A percentile compares a stretch with the other conserved stretches of the same genome.
Evolutionary conservation across 2,797 vertebrate genomes (phyloP).

Genomic region (Hippoglossus hippoglossus): DNA sequence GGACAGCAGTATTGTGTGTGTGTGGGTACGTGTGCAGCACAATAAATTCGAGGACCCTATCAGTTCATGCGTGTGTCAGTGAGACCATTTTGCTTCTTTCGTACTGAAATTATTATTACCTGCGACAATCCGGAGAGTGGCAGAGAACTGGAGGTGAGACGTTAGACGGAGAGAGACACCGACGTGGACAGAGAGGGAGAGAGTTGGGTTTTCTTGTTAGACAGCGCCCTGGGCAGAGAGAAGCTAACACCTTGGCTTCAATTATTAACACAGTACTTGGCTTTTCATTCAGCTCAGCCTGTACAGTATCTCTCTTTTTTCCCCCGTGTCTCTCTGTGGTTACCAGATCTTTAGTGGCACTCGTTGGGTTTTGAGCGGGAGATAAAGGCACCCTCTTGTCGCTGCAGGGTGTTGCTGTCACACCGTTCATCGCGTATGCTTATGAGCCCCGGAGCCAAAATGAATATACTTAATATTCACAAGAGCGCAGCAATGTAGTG

Average conservation of each 20-base stretch:
- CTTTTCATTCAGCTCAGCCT: constrained; percentile 55
- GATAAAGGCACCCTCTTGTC: constrained; percentile 29
- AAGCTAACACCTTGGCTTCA: constrained; percentile 65
- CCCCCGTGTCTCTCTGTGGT: constrained; percentile 9
- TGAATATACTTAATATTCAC: constrained; percentile 29
- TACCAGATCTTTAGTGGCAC: constrained; percentile 21
- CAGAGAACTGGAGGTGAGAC: not conserved
- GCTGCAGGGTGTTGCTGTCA: constrained; percentile 29
- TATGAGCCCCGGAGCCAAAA: constrained; percentile 23
- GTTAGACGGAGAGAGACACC: constrained; percentile 8
- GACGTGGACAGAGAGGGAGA: constrained; percentile 20
- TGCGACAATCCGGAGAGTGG: constrained; percentile 13
- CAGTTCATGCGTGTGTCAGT: not conserved
- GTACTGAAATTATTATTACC: constrained; percentile 40
- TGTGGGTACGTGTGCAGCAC: not conserved
- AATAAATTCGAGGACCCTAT: not conserved
- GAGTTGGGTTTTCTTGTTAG: constrained; percentile 47
- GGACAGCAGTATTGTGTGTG: not conserved
- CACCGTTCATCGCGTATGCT: constrained; percentile 33
- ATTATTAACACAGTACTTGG: constrained; percentile 68
- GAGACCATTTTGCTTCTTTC: constrained; percentile 11
- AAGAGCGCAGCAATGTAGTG: not conserved
- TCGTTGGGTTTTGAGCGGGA: not conserved
- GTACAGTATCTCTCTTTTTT: constrained; percentile 10
- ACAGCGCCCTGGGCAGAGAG: constrained; percentile 59